Percentiles rank a stretch among this genome's conserved stretches.
Conservation (phyloP, 1,140 invertebrate species). For the Solenopsis invicta region DNA sequence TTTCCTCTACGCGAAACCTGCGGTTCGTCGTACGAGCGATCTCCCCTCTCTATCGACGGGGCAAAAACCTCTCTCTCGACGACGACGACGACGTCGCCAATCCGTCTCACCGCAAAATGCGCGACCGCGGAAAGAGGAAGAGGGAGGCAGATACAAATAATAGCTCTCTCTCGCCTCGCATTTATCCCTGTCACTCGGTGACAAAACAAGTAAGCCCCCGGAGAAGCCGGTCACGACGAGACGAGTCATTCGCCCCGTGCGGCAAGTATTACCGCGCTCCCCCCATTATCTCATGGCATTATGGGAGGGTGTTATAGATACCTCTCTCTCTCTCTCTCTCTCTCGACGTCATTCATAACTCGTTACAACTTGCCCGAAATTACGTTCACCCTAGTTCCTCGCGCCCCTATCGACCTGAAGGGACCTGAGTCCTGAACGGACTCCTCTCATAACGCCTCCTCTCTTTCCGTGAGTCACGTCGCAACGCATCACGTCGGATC, state of each 20-base stretch:
- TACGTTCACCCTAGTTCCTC: conserved; percentile 8
- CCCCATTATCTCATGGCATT: conserved; percentile 7
- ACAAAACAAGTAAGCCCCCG: conserved; percentile 22
- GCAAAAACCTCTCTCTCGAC: conserved; percentile 12
- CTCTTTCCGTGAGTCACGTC: neutral
- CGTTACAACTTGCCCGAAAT: conserved; percentile 56
- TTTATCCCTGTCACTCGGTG: conserved; percentile 16
- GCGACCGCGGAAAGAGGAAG: neutral
- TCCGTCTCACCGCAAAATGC: conserved; percentile 35
- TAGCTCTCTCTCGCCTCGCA: neutral
- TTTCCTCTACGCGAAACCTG: conserved; percentile 4
- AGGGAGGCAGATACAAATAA: conserved; percentile 19
- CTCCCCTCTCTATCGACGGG: neutral
- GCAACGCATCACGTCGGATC: neutral
- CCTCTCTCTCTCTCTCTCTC: neutral
- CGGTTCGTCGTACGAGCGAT: neutral
- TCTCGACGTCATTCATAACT: conserved; percentile 44
- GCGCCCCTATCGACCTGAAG: neutral
- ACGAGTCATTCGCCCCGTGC: conserved; percentile 20
- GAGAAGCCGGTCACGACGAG: neutral
- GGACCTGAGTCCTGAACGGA: neutral
- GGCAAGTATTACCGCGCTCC: neutral
- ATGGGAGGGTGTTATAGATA: conserved; percentile 32
- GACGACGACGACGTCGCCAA: conserved; percentile 34
- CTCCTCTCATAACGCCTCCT: neutral